phyloP scores from a whole-genome alignment of 2,888 invertebrate genomes.

The Diogma glabrata region DNA sequence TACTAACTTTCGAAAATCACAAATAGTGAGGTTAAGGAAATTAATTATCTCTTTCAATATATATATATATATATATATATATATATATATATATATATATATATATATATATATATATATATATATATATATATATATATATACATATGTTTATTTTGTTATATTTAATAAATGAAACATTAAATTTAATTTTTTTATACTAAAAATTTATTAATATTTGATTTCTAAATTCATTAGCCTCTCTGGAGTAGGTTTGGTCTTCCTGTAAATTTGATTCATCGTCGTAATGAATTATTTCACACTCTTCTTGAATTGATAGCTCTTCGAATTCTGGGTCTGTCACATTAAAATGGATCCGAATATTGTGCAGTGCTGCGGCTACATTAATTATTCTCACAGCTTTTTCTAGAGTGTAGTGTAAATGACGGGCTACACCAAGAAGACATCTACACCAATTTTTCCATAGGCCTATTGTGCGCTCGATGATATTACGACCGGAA shows the following conservation, averaged over 20 bases:
- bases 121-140: too few species aligned
- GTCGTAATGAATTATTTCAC: too few species aligned
- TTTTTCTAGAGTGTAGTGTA: not conserved
- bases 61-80: too few species aligned
- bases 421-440: not conserved
- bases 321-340: not conserved
- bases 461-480: too few species aligned
- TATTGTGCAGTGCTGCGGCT: not conserved
- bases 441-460: not conserved
- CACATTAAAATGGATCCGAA: not conserved
- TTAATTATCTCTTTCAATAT: too few species aligned
- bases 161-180: too few species aligned
- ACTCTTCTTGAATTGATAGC: not conserved
- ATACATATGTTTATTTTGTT: too few species aligned
- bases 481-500: not conserved
- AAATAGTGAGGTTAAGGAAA: too few species aligned
- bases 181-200: not conserved
- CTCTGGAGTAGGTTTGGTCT: not conserved
- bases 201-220: conserved; percentile 1
- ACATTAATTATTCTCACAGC: not conserved
- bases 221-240: not conserved
- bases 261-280: not conserved
- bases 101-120: too few species aligned
- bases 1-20: too few species aligned
- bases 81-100: too few species aligned